Evolutionary conservation across 2,113 vertebrate species (phyloP).

Genomic region (Myodes glareolus): DNA sequence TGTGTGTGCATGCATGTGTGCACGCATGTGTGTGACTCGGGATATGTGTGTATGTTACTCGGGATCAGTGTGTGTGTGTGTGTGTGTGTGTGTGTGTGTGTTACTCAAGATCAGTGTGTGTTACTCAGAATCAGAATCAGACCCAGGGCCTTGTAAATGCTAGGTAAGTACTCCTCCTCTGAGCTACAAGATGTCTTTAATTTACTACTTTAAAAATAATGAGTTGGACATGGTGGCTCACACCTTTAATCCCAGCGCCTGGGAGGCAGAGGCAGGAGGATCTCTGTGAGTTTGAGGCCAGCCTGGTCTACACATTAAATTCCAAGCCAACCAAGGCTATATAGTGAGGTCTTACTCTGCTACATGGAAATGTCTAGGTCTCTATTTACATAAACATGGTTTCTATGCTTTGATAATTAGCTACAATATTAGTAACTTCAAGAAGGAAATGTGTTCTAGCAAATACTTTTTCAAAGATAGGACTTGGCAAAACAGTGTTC

Average conservation of each 20-base stretch:
- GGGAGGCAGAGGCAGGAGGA: not conserved
- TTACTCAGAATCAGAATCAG: not conserved
- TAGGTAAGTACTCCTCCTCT: not conserved
- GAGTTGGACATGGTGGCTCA: not conserved
- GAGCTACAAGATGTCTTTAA: not conserved
- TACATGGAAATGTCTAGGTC: not conserved
- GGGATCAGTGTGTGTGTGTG: too few relatives aligned
- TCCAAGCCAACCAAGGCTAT: not conserved
- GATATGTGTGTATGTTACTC: too few relatives aligned
- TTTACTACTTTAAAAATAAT: slow-evolving; percentile 1
- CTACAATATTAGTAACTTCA: not conserved
- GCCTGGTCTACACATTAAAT: not conserved
- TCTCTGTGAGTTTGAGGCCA: not conserved
- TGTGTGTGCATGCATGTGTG: not conserved
- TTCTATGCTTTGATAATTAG: not conserved
- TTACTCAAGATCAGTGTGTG: too few relatives aligned
- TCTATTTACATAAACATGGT: not conserved
- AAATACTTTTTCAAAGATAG: not conserved
- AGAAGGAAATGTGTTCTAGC: slow-evolving; percentile 45
- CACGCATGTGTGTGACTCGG: too few relatives aligned
- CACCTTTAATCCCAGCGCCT: not conserved
- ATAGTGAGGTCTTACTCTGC: not conserved
- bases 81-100: too few relatives aligned
- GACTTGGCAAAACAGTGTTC: slow-evolving; percentile 18
- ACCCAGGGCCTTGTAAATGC: not conserved